Conservation (phyloP, 2,888 invertebrate genomes). For the Lissocephala sabroskyi region DNA sequence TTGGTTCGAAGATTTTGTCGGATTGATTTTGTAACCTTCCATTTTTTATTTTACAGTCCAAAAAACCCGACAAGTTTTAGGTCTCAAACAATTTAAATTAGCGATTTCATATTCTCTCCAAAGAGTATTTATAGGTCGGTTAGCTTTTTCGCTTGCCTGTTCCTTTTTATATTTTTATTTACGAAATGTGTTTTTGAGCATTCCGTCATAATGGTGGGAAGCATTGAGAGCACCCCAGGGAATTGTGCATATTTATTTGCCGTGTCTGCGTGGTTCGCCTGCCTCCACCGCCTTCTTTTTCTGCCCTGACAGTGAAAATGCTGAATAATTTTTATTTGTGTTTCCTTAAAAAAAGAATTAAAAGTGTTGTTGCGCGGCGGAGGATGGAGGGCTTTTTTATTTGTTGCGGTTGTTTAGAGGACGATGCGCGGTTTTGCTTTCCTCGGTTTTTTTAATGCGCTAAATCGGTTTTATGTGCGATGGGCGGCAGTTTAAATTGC, state of each 20-base stretch:
- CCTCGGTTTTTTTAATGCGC: too few relatives aligned
- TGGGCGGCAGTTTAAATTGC: slow-evolving; percentile 1
- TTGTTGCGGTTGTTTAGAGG: slow-evolving; percentile 21
- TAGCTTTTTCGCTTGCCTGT: slow-evolving; percentile 1
- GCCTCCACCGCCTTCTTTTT: not conserved
- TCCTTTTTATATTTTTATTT: slow-evolving; percentile 11
- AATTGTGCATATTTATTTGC: slow-evolving; percentile 51
- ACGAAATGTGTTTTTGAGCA: slow-evolving; percentile 37
- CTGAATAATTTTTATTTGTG: slow-evolving; percentile 65
- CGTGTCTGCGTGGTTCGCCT: not conserved
- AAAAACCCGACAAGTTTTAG: too few relatives aligned
- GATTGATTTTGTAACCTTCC: too few relatives aligned
- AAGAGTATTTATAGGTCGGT: too few relatives aligned
- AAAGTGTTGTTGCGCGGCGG: too few relatives aligned
- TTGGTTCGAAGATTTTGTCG: too few relatives aligned
- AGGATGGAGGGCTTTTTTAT: slow-evolving; percentile 31
- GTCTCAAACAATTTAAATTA: too few relatives aligned
- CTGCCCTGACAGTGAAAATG: slow-evolving; percentile 5
- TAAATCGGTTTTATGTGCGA: too few relatives aligned
- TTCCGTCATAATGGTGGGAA: slow-evolving; percentile 46
- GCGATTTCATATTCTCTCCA: too few relatives aligned
- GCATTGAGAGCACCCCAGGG: slow-evolving; percentile 61
- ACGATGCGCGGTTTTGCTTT: slow-evolving; percentile 10
- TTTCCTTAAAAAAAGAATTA: slow-evolving; percentile 67
- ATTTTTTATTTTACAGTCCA: too few relatives aligned